These are phyloP conservation scores for Drosophila aff. DNA, from an alignment of 1,140 invertebrate species.

Conservation along the genomic window DNA sequence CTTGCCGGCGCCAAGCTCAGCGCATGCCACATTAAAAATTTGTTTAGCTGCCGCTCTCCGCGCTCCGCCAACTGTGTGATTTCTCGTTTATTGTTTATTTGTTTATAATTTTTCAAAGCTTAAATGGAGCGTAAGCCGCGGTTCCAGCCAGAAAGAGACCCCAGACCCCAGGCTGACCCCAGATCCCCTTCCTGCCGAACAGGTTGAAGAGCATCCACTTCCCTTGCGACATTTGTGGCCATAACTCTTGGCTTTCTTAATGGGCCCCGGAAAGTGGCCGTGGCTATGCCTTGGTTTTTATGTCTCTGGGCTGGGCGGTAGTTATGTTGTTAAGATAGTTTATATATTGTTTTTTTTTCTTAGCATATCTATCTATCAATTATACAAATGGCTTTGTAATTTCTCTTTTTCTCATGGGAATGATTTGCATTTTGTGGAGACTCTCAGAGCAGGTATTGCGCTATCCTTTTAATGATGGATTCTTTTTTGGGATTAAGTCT, in stretches of 20 bases:
- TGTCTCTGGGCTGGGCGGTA: conserved; percentile 2
- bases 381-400: conserved; percentile 23
- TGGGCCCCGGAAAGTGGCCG: not conserved
- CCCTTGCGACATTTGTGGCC: conserved; percentile 29
- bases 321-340: conserved; percentile 34
- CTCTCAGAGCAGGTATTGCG: not conserved
- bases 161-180: not conserved
- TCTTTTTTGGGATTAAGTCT: not conserved
- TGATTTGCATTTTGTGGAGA: not conserved
- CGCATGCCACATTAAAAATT: conserved; percentile 77
- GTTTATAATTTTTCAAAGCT: conserved; percentile 81
- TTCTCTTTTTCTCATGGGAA: conserved; percentile 20
- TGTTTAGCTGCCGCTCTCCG: conserved; percentile 45
- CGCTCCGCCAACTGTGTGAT: conserved; percentile 67
- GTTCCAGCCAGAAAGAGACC: not conserved
- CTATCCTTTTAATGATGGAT: not conserved
- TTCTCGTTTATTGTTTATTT: conserved; percentile 64
- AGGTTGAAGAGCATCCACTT: conserved; percentile 26
- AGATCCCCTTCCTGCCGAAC: conserved; percentile 5
- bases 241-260: conserved; percentile 29
- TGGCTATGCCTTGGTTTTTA: conserved; percentile 23
- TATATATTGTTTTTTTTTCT: not conserved
- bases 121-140: conserved; percentile 70
- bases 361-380: conserved; percentile 35
- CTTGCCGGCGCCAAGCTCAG: conserved; percentile 65